phyloP scores from a whole-genome alignment of 2,888 invertebrate genomes.

The Tubulanus polymorphus region DNA sequence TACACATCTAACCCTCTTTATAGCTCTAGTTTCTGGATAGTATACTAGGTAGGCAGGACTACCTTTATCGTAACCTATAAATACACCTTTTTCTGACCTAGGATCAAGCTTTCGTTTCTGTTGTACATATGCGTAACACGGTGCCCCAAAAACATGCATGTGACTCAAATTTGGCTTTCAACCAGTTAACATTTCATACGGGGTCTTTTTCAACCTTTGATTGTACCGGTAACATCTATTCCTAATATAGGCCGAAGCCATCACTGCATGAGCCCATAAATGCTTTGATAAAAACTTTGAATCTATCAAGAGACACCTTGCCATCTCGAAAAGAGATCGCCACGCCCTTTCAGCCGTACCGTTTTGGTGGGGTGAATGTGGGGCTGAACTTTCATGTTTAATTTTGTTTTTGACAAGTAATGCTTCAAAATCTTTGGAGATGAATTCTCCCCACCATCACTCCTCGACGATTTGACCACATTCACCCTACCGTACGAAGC shows the following conservation, averaged over 20 bases:
- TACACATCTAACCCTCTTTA: constrained; percentile 5
- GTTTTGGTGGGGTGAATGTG: constrained; percentile 14
- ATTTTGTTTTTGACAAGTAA: constrained; percentile 1
- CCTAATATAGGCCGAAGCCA: constrained; percentile 8
- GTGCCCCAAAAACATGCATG: constrained; percentile 16
- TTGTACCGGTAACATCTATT: constrained; percentile 21
- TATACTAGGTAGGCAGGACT: constrained; percentile 4
- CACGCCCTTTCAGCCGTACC: constrained; percentile 12
- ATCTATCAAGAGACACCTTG: constrained; percentile 10
- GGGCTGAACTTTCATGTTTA: constrained; percentile 9
- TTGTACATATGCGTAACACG: no score
- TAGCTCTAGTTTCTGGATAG: background rate
- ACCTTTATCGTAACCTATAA: constrained; percentile 13
- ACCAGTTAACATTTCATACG: constrained; percentile 12
- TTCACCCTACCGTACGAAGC: constrained; percentile 4
- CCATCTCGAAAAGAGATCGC: constrained; percentile 9
- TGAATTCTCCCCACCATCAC: constrained; percentile 2
- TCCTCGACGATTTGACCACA: background rate
- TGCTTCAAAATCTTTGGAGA: background rate
- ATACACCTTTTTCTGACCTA: constrained; percentile 10
- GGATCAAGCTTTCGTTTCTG: no score
- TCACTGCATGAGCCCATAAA: background rate
- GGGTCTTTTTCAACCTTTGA: constrained; percentile 2
- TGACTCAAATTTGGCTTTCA: constrained; percentile 9
- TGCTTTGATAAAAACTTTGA: background rate